Conservation (phyloP, 1,140 invertebrate species). For the Drosophila varians region DNA sequence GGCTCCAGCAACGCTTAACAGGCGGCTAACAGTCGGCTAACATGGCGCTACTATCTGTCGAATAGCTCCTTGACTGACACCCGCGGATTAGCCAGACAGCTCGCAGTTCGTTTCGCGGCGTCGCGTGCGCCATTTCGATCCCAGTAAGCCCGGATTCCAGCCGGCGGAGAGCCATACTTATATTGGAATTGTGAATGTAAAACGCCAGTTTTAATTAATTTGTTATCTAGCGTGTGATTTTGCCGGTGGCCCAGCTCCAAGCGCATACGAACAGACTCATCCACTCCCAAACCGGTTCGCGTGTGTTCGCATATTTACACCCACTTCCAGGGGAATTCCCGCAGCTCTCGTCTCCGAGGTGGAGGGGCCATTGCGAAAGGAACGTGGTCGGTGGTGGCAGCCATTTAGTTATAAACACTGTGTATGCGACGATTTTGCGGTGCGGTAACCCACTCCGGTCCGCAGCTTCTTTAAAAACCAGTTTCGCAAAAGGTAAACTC, state of each 20-base stretch:
- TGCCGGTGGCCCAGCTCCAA: not conserved
- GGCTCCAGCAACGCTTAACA: not conserved
- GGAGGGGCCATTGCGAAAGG: not conserved
- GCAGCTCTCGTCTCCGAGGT: slow-evolving; percentile 2
- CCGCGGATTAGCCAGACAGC: not conserved
- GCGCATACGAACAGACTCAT: not conserved
- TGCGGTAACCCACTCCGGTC: slow-evolving; percentile 29
- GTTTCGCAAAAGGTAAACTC: slow-evolving; percentile 28
- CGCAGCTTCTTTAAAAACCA: slow-evolving; percentile 22
- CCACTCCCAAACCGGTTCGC: slow-evolving; percentile 28
- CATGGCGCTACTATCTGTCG: not conserved
- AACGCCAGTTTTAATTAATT: slow-evolving; percentile 33
- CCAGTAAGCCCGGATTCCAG: not conserved
- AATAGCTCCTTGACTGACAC: not conserved
- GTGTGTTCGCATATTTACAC: slow-evolving; percentile 29
- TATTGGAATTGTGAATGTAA: slow-evolving; percentile 22
- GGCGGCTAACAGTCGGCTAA: not conserved
- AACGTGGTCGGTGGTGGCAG: not conserved
- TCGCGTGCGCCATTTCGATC: not conserved
- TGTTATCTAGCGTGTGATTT: slow-evolving; percentile 40
- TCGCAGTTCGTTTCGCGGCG: not conserved
- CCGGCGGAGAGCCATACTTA: not conserved
- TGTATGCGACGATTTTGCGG: slow-evolving; percentile 31
- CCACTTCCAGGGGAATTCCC: slow-evolving; percentile 36
- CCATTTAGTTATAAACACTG: slow-evolving; percentile 1